A percentile compares a stretch with the other conserved stretches of the same genome.
Conservation (phyloP, 2,797 vertebrate genomes). For the Discoglossus pictus region DNA sequence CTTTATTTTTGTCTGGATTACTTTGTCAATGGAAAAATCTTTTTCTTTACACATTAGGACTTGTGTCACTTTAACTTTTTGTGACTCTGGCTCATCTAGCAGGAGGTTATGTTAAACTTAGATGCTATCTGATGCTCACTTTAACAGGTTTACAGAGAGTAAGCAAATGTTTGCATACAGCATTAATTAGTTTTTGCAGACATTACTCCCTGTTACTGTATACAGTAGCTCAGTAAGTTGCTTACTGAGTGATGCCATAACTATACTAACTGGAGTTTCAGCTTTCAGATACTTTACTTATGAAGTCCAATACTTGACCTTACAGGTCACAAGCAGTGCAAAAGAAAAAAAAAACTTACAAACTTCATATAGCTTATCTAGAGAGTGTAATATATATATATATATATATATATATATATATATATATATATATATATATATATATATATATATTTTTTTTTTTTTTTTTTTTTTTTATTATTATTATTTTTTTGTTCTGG, state of each 20-base stretch:
- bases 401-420: no score
- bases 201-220: slow-evolving; percentile 18
- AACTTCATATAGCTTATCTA: slow-evolving; percentile 23
- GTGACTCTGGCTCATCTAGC: not conserved
- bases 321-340: slow-evolving; percentile 21
- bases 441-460: no score
- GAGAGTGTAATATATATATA: slow-evolving; percentile 23
- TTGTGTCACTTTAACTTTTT: no score
- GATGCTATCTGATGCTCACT: slow-evolving; percentile 9
- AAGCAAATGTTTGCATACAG: slow-evolving; percentile 13
- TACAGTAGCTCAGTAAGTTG: not conserved
- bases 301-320: slow-evolving; percentile 20
- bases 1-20: no score
- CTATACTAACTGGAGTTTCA: slow-evolving; percentile 27
- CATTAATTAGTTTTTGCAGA: slow-evolving; percentile 7
- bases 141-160: slow-evolving; percentile 30
- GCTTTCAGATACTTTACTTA: slow-evolving; percentile 12
- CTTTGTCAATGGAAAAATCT: no score
- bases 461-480: no score
- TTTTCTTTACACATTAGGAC: no score
- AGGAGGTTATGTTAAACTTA: not conserved
- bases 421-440: no score
- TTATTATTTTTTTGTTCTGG: no score
- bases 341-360: slow-evolving; percentile 20
- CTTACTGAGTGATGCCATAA: slow-evolving; percentile 26